Conservation (phyloP, 2,113 vertebrate genomes). For the Solea senegalensis region DNA sequence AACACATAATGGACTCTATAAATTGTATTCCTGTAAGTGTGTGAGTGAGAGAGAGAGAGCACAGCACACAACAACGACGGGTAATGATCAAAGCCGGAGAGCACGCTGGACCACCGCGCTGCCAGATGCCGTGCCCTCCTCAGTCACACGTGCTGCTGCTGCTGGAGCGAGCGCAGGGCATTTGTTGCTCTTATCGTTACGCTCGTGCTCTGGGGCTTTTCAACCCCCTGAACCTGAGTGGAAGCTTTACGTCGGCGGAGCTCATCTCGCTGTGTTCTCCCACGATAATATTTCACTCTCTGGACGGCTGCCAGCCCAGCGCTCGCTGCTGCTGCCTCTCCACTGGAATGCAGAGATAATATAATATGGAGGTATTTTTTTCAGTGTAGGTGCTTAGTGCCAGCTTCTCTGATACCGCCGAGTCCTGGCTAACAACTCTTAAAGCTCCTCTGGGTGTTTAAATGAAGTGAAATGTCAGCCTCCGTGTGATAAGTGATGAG, state of each 20-base stretch:
- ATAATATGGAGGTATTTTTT: conserved; percentile 57
- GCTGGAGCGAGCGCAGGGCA: conserved; percentile 31
- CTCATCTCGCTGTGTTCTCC: conserved; percentile 54
- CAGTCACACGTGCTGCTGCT: conserved; percentile 61
- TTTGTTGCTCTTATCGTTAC: conserved; percentile 53
- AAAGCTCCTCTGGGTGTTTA: conserved; percentile 9
- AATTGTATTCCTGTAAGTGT: conserved; percentile 39
- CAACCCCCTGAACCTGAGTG: conserved; percentile 54
- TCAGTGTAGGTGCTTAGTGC: conserved; percentile 44
- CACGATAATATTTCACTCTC: conserved; percentile 67
- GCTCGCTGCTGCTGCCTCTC: not conserved
- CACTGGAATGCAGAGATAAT: conserved; percentile 68
- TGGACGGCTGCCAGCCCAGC: conserved; percentile 52
- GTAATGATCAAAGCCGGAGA: conserved; percentile 55
- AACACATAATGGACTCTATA: conserved; percentile 69
- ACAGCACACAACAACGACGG: conserved; percentile 7
- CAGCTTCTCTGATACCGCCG: conserved; percentile 38
- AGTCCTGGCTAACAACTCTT: conserved; percentile 16
- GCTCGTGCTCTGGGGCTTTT: conserved; percentile 57
- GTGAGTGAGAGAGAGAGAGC: conserved; percentile 4
- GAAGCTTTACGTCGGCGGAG: conserved; percentile 44
- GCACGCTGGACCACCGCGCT: conserved; percentile 32
- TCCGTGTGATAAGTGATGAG: conserved; percentile 1
- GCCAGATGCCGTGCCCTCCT: conserved; percentile 42
- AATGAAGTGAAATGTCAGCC: conserved; percentile 27